Evolutionary conservation across 2,113 vertebrate genomes (phyloP).

Genomic region (Uria lomvia): DNA sequence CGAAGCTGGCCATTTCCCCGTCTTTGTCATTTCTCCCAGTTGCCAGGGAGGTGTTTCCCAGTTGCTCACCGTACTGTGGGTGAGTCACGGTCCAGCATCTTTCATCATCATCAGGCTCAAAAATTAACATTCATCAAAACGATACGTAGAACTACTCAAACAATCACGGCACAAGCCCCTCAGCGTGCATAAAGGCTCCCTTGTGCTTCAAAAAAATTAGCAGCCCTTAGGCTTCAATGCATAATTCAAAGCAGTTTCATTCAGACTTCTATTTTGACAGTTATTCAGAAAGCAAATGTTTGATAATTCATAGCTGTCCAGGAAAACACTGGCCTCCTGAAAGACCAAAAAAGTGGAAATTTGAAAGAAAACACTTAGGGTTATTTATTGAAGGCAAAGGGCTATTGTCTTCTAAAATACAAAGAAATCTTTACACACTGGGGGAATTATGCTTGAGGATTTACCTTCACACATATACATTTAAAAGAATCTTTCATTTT

Average conservation of each 20-base stretch:
- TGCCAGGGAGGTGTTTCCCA: not conserved
- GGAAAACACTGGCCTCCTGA: not conserved
- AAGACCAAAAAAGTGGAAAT: not conserved
- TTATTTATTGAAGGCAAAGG: constrained; percentile 41
- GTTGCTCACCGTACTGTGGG: not conserved
- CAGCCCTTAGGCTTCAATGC: not conserved
- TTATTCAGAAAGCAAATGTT: constrained; percentile 5
- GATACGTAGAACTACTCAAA: not conserved
- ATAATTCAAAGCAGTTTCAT: not conserved
- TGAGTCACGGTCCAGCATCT: not conserved
- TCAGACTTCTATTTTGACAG: constrained; percentile 31
- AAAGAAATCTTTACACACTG: not conserved
- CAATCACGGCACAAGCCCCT: not conserved
- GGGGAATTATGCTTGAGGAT: constrained; percentile 15
- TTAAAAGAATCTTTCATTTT: constrained; percentile 21
- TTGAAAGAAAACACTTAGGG: not conserved
- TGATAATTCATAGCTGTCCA: constrained; percentile 15
- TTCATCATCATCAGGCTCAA: too few relatives aligned
- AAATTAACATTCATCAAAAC: not conserved
- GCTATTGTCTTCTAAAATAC: constrained; percentile 36
- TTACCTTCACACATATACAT: not conserved
- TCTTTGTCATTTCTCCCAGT: not conserved
- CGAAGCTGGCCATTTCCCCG: accelerated
- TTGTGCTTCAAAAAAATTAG: not conserved
- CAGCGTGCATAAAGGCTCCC: not conserved